Evolutionary conservation across 1,140 invertebrate species (phyloP).

Genomic region (Zaprionus inermis): DNA sequence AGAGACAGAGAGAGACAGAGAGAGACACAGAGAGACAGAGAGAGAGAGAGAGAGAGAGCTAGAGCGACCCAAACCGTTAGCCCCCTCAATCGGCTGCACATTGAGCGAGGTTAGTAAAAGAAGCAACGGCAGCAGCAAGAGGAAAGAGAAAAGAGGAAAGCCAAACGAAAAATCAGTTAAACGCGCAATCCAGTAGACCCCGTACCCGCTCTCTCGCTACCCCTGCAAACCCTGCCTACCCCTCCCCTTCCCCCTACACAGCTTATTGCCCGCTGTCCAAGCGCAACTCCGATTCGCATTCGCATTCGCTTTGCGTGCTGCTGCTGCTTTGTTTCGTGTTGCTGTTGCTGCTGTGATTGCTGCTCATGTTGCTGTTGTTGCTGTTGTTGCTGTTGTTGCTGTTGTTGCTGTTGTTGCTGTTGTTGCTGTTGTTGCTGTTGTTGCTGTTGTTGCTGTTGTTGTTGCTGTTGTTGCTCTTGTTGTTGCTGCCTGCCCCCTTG

Average conservation of each 20-base stretch:
- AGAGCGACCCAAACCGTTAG: not conserved
- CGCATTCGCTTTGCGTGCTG: constrained; percentile 1
- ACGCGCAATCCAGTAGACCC: constrained; percentile 2
- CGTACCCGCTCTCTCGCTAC: not conserved
- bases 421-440: not conserved
- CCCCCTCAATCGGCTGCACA: not conserved
- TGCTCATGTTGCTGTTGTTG: constrained; percentile 9
- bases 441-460: constrained; percentile 15
- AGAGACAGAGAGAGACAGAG: not conserved
- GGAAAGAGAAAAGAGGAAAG: not conserved
- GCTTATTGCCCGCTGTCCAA: not conserved
- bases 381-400: constrained; percentile 1
- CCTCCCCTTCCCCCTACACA: not conserved
- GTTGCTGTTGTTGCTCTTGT: constrained; percentile 14
- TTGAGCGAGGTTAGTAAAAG: not conserved
- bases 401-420: constrained; percentile 16
- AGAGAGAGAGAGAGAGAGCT: constrained; percentile 11
- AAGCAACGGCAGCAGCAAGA: no score
- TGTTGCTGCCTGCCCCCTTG: constrained; percentile 17
- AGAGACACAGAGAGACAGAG: not conserved
- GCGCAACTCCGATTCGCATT: not conserved
- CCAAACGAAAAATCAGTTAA: constrained; percentile 65
- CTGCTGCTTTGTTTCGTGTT: no score
- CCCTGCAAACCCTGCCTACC: not conserved
- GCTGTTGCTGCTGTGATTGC: not conserved